Evolutionary conservation across 2,113 vertebrate species (phyloP), one percentile per base, ranked within the genome.

Genomic region (Gymnarchus niloticus): DNA sequence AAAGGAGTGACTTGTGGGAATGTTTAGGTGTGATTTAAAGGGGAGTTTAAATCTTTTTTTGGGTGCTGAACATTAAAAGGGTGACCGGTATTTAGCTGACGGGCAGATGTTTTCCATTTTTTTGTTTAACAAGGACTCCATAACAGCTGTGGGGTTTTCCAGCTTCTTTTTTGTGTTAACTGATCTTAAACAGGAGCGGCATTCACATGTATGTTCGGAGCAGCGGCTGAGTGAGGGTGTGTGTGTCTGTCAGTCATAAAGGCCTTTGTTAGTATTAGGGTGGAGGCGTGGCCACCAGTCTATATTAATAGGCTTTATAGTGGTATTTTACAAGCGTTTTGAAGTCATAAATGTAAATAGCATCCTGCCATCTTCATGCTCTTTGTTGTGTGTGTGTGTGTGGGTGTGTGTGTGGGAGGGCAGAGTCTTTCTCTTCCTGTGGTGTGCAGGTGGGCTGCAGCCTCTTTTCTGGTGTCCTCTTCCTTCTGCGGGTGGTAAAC

Each of bases 391-490:
- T 84, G 44, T 54, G 37, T 48, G 28, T 21, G 49, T 81, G 77
- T 65, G 77, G 69, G 25, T 77, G 33, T 3, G 48, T 46, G 69
- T 51, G 28, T 52, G 33, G 23, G 51, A 14, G n/a, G 49, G 69
- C 80, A 89, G 73, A 57, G 88, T 88, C 86, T 87, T 69, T 87
- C 78, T 21, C 83, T 89, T 90, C 89, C 89, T 90, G 89, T 91
- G 88, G 88, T 88, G 83, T 90, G 90, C 92, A 92, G 92, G 92
- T 93, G 92, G 92, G 88, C 90, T 88, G 0, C 77, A 89, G 56
- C 6, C 6, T 7, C 41, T 85, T 48, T 41, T 51, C 12, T 52
- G n/a, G n/a, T n/a, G 9, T 54, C 28, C 19, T 54, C 37, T 83
- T 19, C 9, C 51, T 12, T 23, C 10, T 19, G 17, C n/a, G 33